phyloP scores from a whole-genome alignment of 2,797 vertebrate genomes.

The Myoxocephalus aenaeus region DNA sequence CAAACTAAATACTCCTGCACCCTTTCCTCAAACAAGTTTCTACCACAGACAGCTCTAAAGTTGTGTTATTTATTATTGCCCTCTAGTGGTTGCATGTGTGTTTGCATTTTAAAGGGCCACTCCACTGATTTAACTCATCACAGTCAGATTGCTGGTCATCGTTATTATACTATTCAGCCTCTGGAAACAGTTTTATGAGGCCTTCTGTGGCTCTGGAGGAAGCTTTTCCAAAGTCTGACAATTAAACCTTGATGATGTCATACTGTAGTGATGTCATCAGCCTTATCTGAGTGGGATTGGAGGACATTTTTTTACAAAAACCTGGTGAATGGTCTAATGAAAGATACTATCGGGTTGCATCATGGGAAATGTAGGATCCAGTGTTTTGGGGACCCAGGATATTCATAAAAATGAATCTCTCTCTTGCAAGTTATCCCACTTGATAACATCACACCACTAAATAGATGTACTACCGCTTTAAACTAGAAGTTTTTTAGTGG shows the following conservation, averaged over 20 bases:
- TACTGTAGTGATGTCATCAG: not conserved
- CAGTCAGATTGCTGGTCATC: not conserved
- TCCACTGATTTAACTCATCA: not conserved
- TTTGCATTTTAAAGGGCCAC: conserved; percentile 22
- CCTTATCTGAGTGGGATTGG: not conserved
- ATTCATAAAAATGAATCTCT: not conserved
- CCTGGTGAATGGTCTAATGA: not conserved
- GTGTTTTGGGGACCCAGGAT: not conserved
- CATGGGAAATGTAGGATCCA: conserved; percentile 20
- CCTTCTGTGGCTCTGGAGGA: not conserved
- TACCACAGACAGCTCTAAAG: not conserved
- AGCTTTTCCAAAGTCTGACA: not conserved
- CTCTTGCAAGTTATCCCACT: not conserved
- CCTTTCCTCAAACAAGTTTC: not conserved
- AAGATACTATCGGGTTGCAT: not conserved
- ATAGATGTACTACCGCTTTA: not conserved
- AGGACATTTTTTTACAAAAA: not conserved
- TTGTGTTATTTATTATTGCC: conserved; percentile 53
- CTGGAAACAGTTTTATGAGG: not conserved
- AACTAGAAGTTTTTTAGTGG: not conserved
- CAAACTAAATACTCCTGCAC: not conserved
- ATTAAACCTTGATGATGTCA: not conserved
- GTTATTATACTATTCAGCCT: not conserved
- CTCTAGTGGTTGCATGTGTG: conserved; percentile 61
- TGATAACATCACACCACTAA: not conserved